Percentiles rank a stretch among this genome's conserved stretches.
phyloP scores from a whole-genome alignment of 1,140 invertebrate species.

The Papilio polytes region DNA sequence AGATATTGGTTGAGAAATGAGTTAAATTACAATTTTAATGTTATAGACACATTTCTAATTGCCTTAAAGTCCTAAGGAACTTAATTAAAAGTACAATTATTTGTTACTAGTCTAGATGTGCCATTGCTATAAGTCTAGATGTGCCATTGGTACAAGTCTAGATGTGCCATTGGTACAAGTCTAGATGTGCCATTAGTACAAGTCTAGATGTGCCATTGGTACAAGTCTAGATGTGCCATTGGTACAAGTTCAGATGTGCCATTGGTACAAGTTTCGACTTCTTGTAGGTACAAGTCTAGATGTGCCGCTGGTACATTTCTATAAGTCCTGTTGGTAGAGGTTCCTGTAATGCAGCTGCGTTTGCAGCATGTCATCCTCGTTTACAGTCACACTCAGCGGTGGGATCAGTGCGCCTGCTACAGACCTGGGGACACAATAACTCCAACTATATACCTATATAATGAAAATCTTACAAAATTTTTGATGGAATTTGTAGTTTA shows the following conservation, averaged over 20 bases:
- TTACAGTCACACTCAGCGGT: constrained; percentile 51
- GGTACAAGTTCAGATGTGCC: not conserved
- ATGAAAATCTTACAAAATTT: not conserved
- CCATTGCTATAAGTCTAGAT: too few relatives aligned
- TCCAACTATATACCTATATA: not conserved
- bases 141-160: too few relatives aligned
- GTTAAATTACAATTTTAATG: not conserved
- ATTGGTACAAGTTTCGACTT: constrained; percentile 48
- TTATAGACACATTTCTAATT: too few relatives aligned
- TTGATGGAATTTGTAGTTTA: too few relatives aligned
- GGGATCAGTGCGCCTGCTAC: constrained; percentile 68
- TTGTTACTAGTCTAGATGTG: too few relatives aligned
- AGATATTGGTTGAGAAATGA: not conserved
- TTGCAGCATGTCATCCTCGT: constrained; percentile 63
- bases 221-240: not conserved
- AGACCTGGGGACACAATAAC: constrained; percentile 49
- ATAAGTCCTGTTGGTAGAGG: constrained; percentile 46
- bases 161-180: too few relatives aligned
- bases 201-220: not conserved
- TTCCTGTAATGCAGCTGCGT: constrained; percentile 58
- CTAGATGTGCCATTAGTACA: too few relatives aligned
- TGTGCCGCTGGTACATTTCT: not conserved
- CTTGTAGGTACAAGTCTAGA: not conserved
- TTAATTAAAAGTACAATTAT: not conserved
- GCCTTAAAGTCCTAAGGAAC: not conserved